These are phyloP conservation scores for Drosophila kuntzei DNA, from an alignment of 2,888 invertebrate species.

Conservation along the genomic window DNA sequence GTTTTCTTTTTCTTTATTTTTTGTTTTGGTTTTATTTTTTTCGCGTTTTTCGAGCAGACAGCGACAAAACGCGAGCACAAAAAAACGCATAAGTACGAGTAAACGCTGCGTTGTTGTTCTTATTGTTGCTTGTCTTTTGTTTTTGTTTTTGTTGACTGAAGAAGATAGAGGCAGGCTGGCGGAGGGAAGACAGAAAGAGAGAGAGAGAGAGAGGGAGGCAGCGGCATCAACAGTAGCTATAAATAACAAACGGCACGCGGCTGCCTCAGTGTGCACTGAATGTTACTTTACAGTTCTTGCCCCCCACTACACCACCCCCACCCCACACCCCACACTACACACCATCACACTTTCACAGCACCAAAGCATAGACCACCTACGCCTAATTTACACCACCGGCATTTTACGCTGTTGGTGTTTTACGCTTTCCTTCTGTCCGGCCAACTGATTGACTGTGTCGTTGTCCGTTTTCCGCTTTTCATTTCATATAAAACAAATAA, in stretches of 20 bases:
- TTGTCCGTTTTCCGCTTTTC: slow-evolving; percentile 70
- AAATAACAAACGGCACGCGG: slow-evolving; percentile 80
- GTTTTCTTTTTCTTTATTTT: slow-evolving; percentile 23
- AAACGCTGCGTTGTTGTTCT: slow-evolving; percentile 11
- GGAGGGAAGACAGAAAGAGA: no score
- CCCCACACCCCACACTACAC: background rate
- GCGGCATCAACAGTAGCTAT: slow-evolving; percentile 54
- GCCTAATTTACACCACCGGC: slow-evolving; percentile 25
- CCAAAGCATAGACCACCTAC: background rate
- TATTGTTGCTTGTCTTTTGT: slow-evolving; percentile 21
- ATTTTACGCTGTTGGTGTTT: slow-evolving; percentile 68
- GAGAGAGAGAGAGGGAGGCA: slow-evolving; percentile 10
- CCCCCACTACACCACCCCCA: background rate
- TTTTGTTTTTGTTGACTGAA: slow-evolving; percentile 27
- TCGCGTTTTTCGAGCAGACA: slow-evolving; percentile 40
- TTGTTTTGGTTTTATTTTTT: background rate
- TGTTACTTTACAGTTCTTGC: slow-evolving; percentile 7
- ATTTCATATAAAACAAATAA: slow-evolving; percentile 30
- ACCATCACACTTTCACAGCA: background rate
- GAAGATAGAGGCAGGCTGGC: slow-evolving; percentile 9
- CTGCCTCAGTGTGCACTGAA: slow-evolving; percentile 44
- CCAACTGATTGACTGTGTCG: slow-evolving; percentile 35
- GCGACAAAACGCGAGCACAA: slow-evolving; percentile 37
- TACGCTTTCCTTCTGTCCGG: slow-evolving; percentile 41
- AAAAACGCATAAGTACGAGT: slow-evolving; percentile 2